These are phyloP conservation scores for Orchestia grillus DNA, from an alignment of 1,140 invertebrate species.

Conservation along the genomic window DNA sequence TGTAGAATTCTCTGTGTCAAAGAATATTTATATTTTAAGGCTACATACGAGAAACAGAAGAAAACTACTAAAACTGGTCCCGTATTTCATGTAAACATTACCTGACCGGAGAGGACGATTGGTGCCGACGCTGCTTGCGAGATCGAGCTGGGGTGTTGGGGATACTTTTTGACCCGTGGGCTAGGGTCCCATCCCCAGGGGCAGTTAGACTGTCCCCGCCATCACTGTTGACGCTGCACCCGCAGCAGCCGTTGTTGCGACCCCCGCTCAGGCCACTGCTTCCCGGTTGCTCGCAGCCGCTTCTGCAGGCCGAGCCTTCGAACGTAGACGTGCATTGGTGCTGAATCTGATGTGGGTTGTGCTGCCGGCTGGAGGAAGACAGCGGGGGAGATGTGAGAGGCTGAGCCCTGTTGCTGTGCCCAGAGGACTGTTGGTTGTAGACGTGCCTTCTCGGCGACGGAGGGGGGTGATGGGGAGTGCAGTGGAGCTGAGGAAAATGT, in stretches of 20 bases:
- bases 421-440: conserved; percentile 55
- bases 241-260: neutral
- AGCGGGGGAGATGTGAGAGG: neutral
- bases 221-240: neutral
- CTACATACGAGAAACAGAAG: too few species aligned
- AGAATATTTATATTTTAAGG: too few species aligned
- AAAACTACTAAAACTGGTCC: neutral
- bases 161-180: conserved; percentile 66
- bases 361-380: neutral
- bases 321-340: conserved; percentile 9
- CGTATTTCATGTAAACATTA: conserved; percentile 44
- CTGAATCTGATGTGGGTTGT: neutral
- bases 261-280: neutral
- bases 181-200: neutral
- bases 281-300: neutral
- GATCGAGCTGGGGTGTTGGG: conserved; percentile 77
- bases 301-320: neutral
- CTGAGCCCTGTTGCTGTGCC: conserved; percentile 59
- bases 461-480: conserved; percentile 54
- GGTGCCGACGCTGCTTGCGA: conserved; percentile 81
- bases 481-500: conserved; percentile 58
- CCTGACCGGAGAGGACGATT: conserved; percentile 84
- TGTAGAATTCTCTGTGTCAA: too few species aligned
- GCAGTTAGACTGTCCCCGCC: neutral
- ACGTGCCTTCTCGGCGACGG: conserved; percentile 58